Base-by-base conservation (phyloP, 1,140 invertebrate species). In the Atta colombica region DNA sequence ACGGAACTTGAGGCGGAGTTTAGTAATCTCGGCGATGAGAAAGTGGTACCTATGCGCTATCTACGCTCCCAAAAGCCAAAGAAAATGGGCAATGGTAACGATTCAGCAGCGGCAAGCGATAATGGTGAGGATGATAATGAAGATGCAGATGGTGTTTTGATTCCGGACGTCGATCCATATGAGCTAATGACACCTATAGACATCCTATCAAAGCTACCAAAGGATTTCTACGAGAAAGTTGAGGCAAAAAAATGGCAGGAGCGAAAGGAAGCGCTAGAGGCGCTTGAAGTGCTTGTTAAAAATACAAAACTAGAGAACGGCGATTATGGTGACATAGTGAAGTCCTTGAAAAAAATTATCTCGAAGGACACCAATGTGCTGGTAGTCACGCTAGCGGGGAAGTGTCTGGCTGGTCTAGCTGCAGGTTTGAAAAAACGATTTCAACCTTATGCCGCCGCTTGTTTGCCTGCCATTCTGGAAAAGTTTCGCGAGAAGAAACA, bases 191-290 rank as follows among this genome's bases (percentile, higher is more conserved):
- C 98, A 90, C 97, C 99, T 0, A 98, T 99, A 39, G 98, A 99
- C 93, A 98, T 99, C 91, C 93, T 99, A 0, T 97, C 98, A 3
- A 98, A 99, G 94, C 93, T 99, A 31, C 99, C 99, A 0, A 99
- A 99, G 96, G 98, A 99, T 94, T 99, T 99, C 94, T 99, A 98
- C 93, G 98, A 99, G 8, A 98, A 99, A 95, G 90, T 99, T 51
- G 99, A 99, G 94, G 98, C 98, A 0, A 99, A 99, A 93, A 99
- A 99, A 93, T 99, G 99, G 99, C 98, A 99, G 92, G 98, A 99
- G 72, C 96, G 99, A 10, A 99, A 99, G 94, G 98, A 99, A 94
- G 97, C 97, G 0, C 92, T 99, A 6, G 98, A 99, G 91, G 95
- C 95, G 2, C 94, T 99, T 0, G 97, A 99, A 81, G 96, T 96